A percentile compares a stretch with the other conserved stretches of the same genome.
These are phyloP conservation scores for Prinia subflava DNA, from an alignment of 2,113 vertebrate species.

Conservation along the genomic window DNA sequence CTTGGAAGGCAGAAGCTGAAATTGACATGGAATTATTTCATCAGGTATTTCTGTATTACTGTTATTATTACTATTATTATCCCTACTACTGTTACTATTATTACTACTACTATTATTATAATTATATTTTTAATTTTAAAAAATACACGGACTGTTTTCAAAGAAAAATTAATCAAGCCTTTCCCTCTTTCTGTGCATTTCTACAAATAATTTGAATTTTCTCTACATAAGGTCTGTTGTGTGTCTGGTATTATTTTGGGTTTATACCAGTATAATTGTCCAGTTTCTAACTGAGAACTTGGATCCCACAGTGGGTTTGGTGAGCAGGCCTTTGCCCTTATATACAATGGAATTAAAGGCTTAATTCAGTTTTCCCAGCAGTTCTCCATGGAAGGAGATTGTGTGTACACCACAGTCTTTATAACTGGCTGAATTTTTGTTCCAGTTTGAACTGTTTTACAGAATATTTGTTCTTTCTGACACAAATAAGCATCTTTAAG, in stretches of 20 bases:
- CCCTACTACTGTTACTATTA: neutral
- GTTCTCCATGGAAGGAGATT: neutral
- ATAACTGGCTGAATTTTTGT: neutral
- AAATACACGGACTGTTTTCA: neutral
- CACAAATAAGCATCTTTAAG: neutral
- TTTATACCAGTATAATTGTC: neutral
- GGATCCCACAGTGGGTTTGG: neutral
- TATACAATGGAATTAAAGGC: neutral
- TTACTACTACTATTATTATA: rapidly evolving
- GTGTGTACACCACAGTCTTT: neutral
- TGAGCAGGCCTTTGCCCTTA: neutral
- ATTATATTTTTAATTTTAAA: neutral
- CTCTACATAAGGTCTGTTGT: neutral
- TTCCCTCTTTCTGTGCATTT: neutral
- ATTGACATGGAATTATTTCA: conserved; percentile 99
- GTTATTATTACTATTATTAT: neutral
- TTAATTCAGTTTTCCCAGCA: neutral
- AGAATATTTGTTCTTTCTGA: neutral
- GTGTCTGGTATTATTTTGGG: neutral
- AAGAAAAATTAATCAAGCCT: neutral
- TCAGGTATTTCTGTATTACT: conserved; percentile 80
- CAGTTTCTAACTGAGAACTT: neutral
- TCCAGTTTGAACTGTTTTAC: neutral
- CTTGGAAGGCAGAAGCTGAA: conserved; percentile 96
- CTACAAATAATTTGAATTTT: neutral